Percentiles rank a stretch among this genome's conserved stretches.
Evolutionary conservation across 2,888 invertebrate genomes (phyloP).

Genomic region (Endomychus coccineus): DNA sequence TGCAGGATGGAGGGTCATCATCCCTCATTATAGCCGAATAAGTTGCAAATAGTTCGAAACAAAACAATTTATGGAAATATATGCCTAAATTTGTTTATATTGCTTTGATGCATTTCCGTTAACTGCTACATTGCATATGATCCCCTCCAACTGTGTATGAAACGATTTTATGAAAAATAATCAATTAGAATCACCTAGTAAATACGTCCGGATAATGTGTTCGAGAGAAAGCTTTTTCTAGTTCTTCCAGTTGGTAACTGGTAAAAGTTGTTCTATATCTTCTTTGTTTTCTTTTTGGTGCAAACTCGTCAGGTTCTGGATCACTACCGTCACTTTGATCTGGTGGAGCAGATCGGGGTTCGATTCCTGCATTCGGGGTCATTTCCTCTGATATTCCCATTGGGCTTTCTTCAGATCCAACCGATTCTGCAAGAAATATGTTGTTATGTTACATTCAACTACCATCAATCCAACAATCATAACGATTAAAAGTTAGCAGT

Average conservation of each 20-base stretch:
- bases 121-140: too few relatives aligned
- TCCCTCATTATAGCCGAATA: too few relatives aligned
- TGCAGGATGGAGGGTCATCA: too few relatives aligned
- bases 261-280: constrained; percentile 92
- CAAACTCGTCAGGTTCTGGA: constrained; percentile 62
- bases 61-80: too few relatives aligned
- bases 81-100: too few relatives aligned
- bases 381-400: constrained; percentile 44
- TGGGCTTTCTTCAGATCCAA: constrained; percentile 36
- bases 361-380: constrained; percentile 32
- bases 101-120: too few relatives aligned
- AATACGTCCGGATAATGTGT: constrained; percentile 98
- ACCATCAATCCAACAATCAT: too few relatives aligned
- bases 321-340: constrained; percentile 53
- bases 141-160: too few relatives aligned
- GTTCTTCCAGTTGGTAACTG: constrained; percentile 88
- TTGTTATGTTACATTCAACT: too few relatives aligned
- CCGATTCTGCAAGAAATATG: constrained; percentile 41
- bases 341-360: constrained; percentile 25
- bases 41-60: too few relatives aligned
- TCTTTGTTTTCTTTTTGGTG: constrained; percentile 84
- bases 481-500: too few relatives aligned
- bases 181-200: constrained; percentile 77
- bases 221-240: constrained; percentile 94
- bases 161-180: too few relatives aligned